Evolutionary conservation across 1,140 invertebrate genomes (phyloP).

Genomic region (Drosophila fuyamai): DNA sequence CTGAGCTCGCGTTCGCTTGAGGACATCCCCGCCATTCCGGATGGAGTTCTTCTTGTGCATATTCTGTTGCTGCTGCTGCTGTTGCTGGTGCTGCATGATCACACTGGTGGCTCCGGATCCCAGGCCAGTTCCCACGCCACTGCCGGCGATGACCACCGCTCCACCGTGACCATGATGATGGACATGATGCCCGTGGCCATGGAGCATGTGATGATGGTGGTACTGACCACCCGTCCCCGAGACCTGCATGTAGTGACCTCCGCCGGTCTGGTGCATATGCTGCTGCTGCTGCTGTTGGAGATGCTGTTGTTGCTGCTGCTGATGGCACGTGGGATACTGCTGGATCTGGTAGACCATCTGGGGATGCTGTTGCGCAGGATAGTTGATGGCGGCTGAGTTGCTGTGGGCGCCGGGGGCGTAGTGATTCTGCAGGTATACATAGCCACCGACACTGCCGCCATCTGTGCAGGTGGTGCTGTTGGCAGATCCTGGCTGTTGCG

Average conservation of each 20-base stretch:
- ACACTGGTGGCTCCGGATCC: conserved; percentile 85
- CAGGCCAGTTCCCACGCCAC: conserved; percentile 79
- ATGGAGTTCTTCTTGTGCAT: conserved; percentile 89
- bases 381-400: conserved; percentile 71
- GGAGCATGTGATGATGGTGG: conserved; percentile 84
- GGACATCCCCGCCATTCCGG: conserved; percentile 88
- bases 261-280: conserved; percentile 42
- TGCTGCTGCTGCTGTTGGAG: conserved; percentile 62
- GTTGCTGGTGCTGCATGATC: conserved; percentile 83
- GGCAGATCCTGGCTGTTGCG: conserved; percentile 52
- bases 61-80: conserved; percentile 84
- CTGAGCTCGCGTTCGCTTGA: conserved; percentile 89
- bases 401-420: conserved; percentile 75
- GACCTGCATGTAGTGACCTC: conserved; percentile 66
- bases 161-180: conserved; percentile 82
- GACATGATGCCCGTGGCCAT: conserved; percentile 82
- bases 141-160: conserved; percentile 81
- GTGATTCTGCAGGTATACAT: conserved; percentile 84
- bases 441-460: conserved; percentile 69
- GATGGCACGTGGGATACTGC: conserved; percentile 83
- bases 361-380: conserved; percentile 76
- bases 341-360: conserved; percentile 82
- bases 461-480: conserved; percentile 52
- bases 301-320: conserved; percentile 74
- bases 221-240: conserved; percentile 85